These are phyloP conservation scores for Acinonyx jubatus DNA, from an alignment of 2,113 vertebrate species.

Conservation along the genomic window DNA sequence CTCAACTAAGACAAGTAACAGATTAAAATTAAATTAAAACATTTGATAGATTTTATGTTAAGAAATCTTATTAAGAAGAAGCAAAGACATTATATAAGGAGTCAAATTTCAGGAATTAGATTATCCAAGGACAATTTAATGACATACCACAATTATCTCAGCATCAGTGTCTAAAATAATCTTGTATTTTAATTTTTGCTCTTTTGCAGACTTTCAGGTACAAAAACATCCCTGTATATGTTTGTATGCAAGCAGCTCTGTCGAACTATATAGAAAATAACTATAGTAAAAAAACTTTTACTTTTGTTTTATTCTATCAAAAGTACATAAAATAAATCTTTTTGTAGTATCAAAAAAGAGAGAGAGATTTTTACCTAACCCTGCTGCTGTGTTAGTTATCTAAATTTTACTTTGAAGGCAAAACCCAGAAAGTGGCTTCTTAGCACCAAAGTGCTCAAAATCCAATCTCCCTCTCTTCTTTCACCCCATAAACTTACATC, in stretches of 20 bases:
- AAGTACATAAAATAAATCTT: background rate
- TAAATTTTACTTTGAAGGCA: background rate
- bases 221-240: background rate
- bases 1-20: background rate
- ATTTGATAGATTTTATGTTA: background rate
- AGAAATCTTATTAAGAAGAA: background rate
- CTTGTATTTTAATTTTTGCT: background rate
- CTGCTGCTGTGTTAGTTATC: background rate
- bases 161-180: background rate
- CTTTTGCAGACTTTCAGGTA: background rate
- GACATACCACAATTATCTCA: background rate
- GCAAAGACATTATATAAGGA: background rate
- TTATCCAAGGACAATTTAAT: background rate
- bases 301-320: background rate
- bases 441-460: background rate
- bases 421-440: background rate
- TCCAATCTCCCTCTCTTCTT: background rate
- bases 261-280: background rate
- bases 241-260: background rate
- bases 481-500: background rate
- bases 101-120: slow-evolving; percentile 28
- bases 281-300: background rate
- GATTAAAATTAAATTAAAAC: slow-evolving; percentile 33
- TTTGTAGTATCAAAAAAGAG: background rate
- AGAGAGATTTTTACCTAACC: background rate